Evolutionary conservation across 2,113 vertebrate genomes (phyloP).

Genomic region (Grammomys surdaster): DNA sequence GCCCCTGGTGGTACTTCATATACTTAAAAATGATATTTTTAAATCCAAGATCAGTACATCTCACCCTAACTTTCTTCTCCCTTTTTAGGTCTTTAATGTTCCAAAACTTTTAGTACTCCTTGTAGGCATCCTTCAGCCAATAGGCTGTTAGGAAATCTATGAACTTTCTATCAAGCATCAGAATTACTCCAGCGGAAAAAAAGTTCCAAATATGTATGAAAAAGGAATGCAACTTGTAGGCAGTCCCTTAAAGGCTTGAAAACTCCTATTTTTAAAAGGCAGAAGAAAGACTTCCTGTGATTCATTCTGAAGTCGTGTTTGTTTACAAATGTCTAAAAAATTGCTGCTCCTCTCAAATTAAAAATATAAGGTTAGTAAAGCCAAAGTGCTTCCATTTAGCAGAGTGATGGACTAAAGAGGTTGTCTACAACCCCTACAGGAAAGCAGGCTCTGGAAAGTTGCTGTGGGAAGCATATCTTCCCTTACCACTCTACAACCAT

Average conservation of each 20-base stretch:
- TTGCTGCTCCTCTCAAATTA: slow-evolving; percentile 49
- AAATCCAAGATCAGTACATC: neutral
- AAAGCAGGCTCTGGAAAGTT: slow-evolving; percentile 1
- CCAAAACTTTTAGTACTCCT: neutral
- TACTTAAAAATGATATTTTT: neutral
- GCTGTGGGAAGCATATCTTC: neutral
- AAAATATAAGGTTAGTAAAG: slow-evolving; percentile 51
- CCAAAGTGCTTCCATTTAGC: neutral
- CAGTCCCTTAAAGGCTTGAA: slow-evolving; percentile 51
- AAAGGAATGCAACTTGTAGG: slow-evolving; percentile 31
- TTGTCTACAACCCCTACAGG: neutral
- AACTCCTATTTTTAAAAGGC: slow-evolving; percentile 57
- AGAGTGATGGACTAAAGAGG: neutral
- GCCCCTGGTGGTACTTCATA: slow-evolving; percentile 3
- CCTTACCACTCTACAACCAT: neutral
- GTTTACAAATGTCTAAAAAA: slow-evolving; percentile 42
- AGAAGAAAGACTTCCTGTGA: slow-evolving; percentile 58
- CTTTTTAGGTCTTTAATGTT: neutral
- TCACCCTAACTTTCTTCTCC: neutral
- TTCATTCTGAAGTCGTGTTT: slow-evolving; percentile 59
- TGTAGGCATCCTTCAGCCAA: neutral
- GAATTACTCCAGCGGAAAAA: slow-evolving; percentile 34
- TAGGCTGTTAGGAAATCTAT: slow-evolving; percentile 16
- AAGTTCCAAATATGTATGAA: neutral
- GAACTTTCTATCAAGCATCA: slow-evolving; percentile 30